A percentile compares a stretch with the other conserved stretches of the same genome.
Evolutionary conservation across 2,888 invertebrate species (phyloP).

Genomic region (Eupeodes luniger): DNA sequence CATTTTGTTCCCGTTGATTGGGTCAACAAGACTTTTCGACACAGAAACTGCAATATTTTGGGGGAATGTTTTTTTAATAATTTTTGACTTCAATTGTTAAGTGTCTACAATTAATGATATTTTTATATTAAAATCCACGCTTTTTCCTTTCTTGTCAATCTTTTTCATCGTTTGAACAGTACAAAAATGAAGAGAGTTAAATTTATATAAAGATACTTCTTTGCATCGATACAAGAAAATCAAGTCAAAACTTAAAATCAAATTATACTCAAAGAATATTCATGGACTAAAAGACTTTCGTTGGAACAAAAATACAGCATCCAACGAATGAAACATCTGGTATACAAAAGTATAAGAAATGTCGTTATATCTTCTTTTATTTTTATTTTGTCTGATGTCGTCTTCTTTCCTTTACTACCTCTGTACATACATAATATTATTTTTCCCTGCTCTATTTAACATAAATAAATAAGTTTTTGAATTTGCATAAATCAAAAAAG

Average conservation of each 20-base stretch:
- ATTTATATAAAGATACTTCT: too few relatives aligned
- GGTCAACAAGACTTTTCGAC: too few relatives aligned
- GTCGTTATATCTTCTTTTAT: background rate
- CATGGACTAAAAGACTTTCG: background rate
- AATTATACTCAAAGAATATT: background rate
- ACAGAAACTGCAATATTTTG: too few relatives aligned
- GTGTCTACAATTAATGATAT: too few relatives aligned
- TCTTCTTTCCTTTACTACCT: background rate
- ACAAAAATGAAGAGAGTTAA: too few relatives aligned
- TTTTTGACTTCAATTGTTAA: too few relatives aligned
- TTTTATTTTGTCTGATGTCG: background rate
- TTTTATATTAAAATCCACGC: too few relatives aligned
- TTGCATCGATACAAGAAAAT: too few relatives aligned
- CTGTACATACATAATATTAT: background rate
- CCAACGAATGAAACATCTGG: constrained; percentile 10
- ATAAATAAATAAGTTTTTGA: constrained; percentile 1
- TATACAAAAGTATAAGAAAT: background rate
- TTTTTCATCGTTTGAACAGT: too few relatives aligned
- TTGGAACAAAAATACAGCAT: background rate
- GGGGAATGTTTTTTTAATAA: too few relatives aligned
- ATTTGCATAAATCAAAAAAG: constrained; percentile 27
- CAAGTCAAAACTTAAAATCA: background rate
- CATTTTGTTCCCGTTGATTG: too few relatives aligned
- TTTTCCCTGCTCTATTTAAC: background rate
- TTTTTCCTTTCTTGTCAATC: too few relatives aligned